phyloP scores from a whole-genome alignment of 1,140 invertebrate genomes.

The Drosophila navojoa region DNA sequence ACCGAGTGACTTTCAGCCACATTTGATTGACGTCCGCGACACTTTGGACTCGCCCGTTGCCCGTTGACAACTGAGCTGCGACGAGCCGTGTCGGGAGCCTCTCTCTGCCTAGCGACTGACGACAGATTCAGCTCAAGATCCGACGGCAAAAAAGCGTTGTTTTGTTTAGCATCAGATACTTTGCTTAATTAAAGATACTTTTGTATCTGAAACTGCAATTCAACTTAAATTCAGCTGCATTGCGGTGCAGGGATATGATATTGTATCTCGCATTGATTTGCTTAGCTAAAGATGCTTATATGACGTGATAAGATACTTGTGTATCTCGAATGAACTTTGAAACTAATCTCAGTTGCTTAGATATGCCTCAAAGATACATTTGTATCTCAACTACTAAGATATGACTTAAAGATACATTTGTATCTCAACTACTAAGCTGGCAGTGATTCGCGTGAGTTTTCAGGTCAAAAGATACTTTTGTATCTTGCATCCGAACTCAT shows the following conservation, averaged over 20 bases:
- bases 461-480: conserved; percentile 14
- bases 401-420: no score
- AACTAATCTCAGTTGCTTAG: no score
- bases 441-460: background rate
- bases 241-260: no score
- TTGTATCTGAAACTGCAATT: background rate
- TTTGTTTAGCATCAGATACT: background rate
- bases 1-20: conserved; percentile 47
- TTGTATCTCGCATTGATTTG: no score
- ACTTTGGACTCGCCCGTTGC: conserved; percentile 35
- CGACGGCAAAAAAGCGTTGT: conserved; percentile 7
- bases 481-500: no score
- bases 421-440: no score
- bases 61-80: conserved; percentile 5
- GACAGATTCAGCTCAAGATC: background rate
- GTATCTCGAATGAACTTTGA: no score
- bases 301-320: no score
- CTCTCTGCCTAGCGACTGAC: background rate
- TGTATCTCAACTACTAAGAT: no score
- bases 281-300: no score
- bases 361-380: no score
- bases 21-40: conserved; percentile 62
- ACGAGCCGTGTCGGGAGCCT: background rate
- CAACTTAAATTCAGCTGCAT: no score
- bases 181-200: conserved; percentile 6